phyloP scores from a whole-genome alignment of 1,140 invertebrate genomes.

The Belonocnema kinseyi region DNA sequence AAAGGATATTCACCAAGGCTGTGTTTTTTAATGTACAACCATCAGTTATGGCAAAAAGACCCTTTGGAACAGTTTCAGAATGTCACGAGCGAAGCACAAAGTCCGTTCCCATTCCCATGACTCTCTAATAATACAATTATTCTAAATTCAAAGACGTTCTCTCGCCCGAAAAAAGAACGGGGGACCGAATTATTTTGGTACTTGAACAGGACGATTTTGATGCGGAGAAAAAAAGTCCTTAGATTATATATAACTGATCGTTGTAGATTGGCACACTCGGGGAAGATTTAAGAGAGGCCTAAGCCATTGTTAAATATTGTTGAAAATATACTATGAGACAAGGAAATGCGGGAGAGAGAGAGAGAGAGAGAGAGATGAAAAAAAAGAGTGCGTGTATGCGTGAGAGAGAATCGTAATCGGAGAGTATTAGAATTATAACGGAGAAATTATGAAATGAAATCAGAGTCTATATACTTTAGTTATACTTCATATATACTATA shows the following conservation, averaged over 20 bases:
- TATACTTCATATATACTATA: conserved; percentile 68
- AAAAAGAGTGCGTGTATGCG: conserved; percentile 49
- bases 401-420: conserved; percentile 62
- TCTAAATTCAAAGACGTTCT: conserved; percentile 41
- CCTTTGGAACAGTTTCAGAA: conserved; percentile 21
- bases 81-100: conserved; percentile 15
- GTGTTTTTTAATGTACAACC: conserved; percentile 62
- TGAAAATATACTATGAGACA: conserved; percentile 67
- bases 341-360: conserved; percentile 53
- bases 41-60: conserved; percentile 52
- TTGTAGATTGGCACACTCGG: conserved; percentile 63
- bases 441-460: conserved; percentile 69
- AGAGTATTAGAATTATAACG: conserved; percentile 67
- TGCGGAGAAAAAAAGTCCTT: conserved; percentile 43
- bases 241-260: conserved; percentile 54
- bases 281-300: conserved; percentile 64
- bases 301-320: conserved; percentile 73
- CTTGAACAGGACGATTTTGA: not conserved
- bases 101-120: conserved; percentile 40
- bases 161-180: not conserved
- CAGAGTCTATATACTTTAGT: conserved; percentile 74
- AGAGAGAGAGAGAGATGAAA: conserved; percentile 50
- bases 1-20: conserved; percentile 52
- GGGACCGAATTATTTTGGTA: conserved; percentile 4
- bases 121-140: conserved; percentile 48